Evolutionary conservation across 2,113 vertebrate species (phyloP).

Genomic region (Junco hyemalis): DNA sequence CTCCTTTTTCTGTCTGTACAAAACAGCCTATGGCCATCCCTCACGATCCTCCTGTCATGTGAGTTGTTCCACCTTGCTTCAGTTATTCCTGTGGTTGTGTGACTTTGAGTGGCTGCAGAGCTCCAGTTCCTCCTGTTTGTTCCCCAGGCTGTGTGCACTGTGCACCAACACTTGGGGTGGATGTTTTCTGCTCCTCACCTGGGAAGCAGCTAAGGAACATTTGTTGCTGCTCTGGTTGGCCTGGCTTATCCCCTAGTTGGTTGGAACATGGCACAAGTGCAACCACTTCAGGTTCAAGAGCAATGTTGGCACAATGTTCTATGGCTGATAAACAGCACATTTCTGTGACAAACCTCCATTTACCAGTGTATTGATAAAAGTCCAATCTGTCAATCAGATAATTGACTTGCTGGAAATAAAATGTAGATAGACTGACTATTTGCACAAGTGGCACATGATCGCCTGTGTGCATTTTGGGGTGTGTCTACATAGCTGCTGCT

Average conservation of each 20-base stretch:
- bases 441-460: not conserved
- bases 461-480: not conserved
- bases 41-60: accelerated
- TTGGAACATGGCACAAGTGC: not conserved
- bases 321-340: not conserved
- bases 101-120: not conserved
- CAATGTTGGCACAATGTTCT: not conserved
- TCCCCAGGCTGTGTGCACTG: not conserved
- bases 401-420: not conserved
- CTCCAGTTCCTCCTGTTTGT: not conserved
- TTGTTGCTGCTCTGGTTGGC: not conserved
- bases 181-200: not conserved
- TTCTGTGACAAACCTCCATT: not conserved
- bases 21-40: not conserved
- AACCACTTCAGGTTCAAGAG: not conserved
- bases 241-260: not conserved
- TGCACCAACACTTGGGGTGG: not conserved
- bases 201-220: not conserved
- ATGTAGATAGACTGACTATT: not conserved
- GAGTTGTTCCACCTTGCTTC: not conserved
- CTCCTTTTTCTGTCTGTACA: not conserved
- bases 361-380: not conserved
- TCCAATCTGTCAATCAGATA: not conserved
- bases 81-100: not conserved
- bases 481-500: not conserved